A percentile compares a stretch with the other conserved stretches of the same genome.
Evolutionary conservation across 2,113 vertebrate genomes (phyloP).

Genomic region (Cheilinus undulatus): DNA sequence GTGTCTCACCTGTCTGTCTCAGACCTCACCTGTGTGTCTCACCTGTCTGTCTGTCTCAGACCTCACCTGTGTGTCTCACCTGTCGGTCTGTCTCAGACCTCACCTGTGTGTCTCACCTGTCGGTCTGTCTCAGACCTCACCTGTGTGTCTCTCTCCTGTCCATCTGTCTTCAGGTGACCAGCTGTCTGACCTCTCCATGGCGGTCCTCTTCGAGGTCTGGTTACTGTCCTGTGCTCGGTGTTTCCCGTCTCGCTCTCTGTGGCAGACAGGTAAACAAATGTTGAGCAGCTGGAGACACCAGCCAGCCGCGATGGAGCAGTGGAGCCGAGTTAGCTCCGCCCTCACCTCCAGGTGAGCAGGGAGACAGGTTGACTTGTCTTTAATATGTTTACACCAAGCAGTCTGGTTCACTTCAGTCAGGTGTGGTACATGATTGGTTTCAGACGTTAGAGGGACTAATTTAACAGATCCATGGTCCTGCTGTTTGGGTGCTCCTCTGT

Average conservation of each 20-base stretch:
- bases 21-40: too few relatives aligned
- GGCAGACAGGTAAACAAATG: slow-evolving; percentile 95
- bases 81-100: too few relatives aligned
- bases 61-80: background rate
- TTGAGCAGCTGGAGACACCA: slow-evolving; percentile 94
- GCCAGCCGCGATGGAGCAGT: slow-evolving; percentile 92
- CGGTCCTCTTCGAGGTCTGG: slow-evolving; percentile 94
- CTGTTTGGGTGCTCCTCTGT: too few relatives aligned
- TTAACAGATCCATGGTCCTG: too few relatives aligned
- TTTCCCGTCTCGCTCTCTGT: slow-evolving; percentile 94
- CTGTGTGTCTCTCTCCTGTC: slow-evolving; percentile 2
- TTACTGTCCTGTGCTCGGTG: slow-evolving; percentile 90
- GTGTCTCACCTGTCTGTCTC: background rate
- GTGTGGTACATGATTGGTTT: too few relatives aligned
- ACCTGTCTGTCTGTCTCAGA: background rate
- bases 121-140: background rate
- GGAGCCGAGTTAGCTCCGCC: slow-evolving; percentile 91
- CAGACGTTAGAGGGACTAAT: too few relatives aligned
- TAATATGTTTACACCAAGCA: too few relatives aligned
- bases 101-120: background rate
- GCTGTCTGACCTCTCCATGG: slow-evolving; percentile 91
- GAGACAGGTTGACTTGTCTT: slow-evolving; percentile 54
- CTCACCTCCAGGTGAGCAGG: slow-evolving; percentile 91
- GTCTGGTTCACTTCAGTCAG: too few relatives aligned
- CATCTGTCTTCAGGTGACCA: slow-evolving; percentile 71